Percentiles rank a stretch among this genome's conserved stretches.
Conservation (phyloP, 2,888 invertebrate species). For the Drosophila koepferae region DNA sequence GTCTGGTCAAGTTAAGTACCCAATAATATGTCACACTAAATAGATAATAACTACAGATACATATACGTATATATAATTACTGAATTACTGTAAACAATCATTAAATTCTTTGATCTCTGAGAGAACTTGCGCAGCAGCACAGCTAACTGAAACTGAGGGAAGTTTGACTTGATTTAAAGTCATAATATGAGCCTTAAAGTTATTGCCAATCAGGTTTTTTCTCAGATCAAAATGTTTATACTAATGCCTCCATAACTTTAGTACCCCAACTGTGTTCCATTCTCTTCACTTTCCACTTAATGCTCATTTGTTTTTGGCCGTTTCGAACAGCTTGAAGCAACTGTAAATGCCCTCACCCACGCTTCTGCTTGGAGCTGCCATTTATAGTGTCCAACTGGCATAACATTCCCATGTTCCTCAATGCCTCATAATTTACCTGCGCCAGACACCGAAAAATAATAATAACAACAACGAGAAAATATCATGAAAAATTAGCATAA, state of each 20-base stretch:
- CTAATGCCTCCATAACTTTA: background rate
- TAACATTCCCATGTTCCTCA: slow-evolving; percentile 19
- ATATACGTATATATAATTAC: background rate
- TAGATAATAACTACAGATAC: background rate
- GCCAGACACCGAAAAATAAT: slow-evolving; percentile 16
- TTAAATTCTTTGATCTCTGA: background rate
- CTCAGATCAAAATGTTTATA: background rate
- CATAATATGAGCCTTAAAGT: background rate
- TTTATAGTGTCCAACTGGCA: slow-evolving; percentile 17
- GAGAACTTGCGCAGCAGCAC: background rate
- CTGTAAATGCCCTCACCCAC: slow-evolving; percentile 8
- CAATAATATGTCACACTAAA: background rate
- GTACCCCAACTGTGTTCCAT: background rate
- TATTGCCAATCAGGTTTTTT: background rate
- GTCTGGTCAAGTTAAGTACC: background rate
- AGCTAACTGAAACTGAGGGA: background rate
- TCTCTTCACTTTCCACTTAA: slow-evolving; percentile 7
- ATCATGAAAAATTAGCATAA: slow-evolving; percentile 61
- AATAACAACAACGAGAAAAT: background rate
- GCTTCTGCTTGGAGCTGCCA: background rate
- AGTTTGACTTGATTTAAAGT: background rate
- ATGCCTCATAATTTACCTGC: slow-evolving; percentile 36
- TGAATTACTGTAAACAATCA: background rate
- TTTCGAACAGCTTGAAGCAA: slow-evolving; percentile 3
- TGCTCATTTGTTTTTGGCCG: slow-evolving; percentile 4